Percentiles rank a stretch among this genome's conserved stretches.
Conservation (phyloP, 2,113 vertebrate genomes). For the Ptilorrhoa leucosticta region DNA sequence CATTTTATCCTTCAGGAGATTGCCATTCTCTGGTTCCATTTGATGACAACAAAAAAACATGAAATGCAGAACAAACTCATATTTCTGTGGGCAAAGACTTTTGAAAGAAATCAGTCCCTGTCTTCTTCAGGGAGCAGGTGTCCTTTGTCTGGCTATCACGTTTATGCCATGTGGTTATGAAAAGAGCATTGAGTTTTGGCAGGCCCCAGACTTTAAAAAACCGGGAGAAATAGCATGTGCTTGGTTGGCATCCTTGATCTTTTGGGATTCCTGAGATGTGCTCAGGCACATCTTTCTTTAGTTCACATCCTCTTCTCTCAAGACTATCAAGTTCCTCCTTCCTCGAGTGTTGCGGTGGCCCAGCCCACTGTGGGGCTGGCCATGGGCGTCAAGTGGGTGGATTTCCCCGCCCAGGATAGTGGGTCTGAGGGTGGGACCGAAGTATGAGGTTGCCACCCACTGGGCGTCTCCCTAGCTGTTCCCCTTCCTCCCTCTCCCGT, state of each 20-base stretch:
- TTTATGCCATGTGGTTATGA: background rate
- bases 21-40: background rate
- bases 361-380: too few relatives aligned
- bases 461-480: too few relatives aligned
- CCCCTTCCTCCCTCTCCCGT: too few relatives aligned
- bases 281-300: background rate
- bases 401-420: too few relatives aligned
- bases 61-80: background rate
- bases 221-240: rapidly evolving
- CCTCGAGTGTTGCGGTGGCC: too few relatives aligned
- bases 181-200: background rate
- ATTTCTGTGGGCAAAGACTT: background rate
- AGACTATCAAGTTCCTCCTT: background rate
- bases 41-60: background rate
- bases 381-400: too few relatives aligned
- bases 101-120: background rate
- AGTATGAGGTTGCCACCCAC: too few relatives aligned
- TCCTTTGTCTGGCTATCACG: background rate
- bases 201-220: background rate
- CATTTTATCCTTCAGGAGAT: background rate
- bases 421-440: too few relatives aligned
- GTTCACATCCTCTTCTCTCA: background rate
- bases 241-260: background rate
- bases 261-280: background rate
- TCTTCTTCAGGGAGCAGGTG: background rate